Evolutionary conservation across 92 coral and sea anemone species (phyloP), one percentile per base, ranked within the genome.

Genomic region (Phenganax subtilis): DNA sequence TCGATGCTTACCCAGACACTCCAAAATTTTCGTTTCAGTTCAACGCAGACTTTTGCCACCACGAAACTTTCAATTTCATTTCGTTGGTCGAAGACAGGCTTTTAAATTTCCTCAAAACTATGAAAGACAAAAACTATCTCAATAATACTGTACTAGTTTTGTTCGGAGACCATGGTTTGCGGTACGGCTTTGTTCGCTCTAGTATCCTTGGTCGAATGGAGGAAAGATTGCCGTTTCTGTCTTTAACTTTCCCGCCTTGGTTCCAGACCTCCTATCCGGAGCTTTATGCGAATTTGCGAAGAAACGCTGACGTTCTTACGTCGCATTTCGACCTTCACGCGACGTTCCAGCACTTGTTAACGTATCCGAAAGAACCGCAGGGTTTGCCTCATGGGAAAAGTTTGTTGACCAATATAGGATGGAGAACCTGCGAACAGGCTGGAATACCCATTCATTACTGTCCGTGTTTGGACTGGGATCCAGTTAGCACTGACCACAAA

Each of bases 211-310:
- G 97, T 10, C 90, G 92, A 20, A 84, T 93, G 85, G 97, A 93
- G 85, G 97, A 93, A 82, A 81, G 97, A 87, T 82, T 91, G 75
- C 97, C 97, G 29, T 93, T 92, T 88, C 88, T 93, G 12, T 93
- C 97, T 3, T 81, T 93, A 69, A 89, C 97, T 31, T 88, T 91
- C 57, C 97, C 97, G 29, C 84, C 85, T 30, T 93, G 97, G 97
- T 86, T 93, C 74, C 87, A 85, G 58, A 70, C 74, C 14, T 76
- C 87, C 27, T 87, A 86, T 82, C 97, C 97, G 58, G 90, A 91
- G 28, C 57, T 93, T 9, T 58, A 75, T n/a, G 77, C 85, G 37
- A 92, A 92, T 0, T 77, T 93, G 75, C 80, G 79, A 63, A 89
- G 88, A 71, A 93, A 93, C 72, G 89, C 88, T 30, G 83, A 86